Percentiles rank a stretch among this genome's conserved stretches.
Evolutionary conservation across 35 echinoderm and acorn worm species (phyloP).

Genomic region (Apostichopus californicus): DNA sequence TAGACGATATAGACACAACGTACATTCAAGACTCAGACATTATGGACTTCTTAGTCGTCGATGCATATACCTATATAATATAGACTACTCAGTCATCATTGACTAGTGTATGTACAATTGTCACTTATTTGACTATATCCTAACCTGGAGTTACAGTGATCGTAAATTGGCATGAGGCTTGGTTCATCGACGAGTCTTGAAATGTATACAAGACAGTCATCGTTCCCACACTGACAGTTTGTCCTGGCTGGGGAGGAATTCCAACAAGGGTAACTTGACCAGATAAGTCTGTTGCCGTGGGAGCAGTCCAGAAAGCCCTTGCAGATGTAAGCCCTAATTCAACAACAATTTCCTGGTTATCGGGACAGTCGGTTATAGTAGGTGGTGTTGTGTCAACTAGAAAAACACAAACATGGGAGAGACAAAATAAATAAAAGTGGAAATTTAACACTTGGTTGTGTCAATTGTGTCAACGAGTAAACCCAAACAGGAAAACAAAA

Average conservation of each 20-base stretch:
- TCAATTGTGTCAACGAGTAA: no score
- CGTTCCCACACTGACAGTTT: background rate
- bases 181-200: background rate
- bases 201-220: constrained; percentile 48
- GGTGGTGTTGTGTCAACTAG: constrained; percentile 48
- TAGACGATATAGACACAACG: no score
- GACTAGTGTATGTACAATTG: no score
- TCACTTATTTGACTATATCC: background rate
- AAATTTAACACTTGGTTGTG: background rate
- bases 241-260: constrained; percentile 9
- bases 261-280: background rate
- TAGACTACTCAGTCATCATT: no score
- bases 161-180: constrained; percentile 10
- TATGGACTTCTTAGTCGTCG: no score
- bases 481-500: no score
- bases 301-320: constrained; percentile 10
- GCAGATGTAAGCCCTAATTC: background rate
- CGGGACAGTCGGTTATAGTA: constrained; percentile 3
- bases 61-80: no score
- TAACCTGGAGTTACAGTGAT: constrained; percentile 23
- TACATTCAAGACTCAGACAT: no score
- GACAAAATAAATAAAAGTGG: background rate
- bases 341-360: constrained; percentile 13
- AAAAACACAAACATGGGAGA: background rate
- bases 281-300: constrained; percentile 61